These are phyloP conservation scores for Dascillus cervinus DNA, from an alignment of 2,888 invertebrate species.

Conservation along the genomic window DNA sequence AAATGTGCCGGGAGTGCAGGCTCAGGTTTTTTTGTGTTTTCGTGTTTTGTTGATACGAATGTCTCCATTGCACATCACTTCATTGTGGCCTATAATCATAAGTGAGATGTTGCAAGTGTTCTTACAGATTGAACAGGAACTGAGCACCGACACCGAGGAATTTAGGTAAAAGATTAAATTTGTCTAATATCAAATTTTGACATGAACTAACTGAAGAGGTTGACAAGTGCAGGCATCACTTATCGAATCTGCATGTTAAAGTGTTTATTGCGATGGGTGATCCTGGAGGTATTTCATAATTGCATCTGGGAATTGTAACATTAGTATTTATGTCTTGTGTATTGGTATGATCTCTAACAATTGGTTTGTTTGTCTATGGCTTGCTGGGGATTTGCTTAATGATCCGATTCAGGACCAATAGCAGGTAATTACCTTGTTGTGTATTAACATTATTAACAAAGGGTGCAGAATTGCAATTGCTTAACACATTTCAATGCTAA, in stretches of 20 bases:
- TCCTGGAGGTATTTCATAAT: too few species aligned
- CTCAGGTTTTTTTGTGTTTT: slow-evolving; percentile 82
- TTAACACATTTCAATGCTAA: too few species aligned
- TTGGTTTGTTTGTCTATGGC: slow-evolving; percentile 20
- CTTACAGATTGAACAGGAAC: slow-evolving; percentile 76
- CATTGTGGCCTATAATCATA: slow-evolving; percentile 86
- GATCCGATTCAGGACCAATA: slow-evolving; percentile 24
- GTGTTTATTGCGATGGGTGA: too few species aligned
- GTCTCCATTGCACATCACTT: slow-evolving; percentile 76
- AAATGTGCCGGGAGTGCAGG: slow-evolving; percentile 67
- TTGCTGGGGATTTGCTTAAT: slow-evolving; percentile 20
- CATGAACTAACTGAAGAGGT: too few species aligned
- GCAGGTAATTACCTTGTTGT: slow-evolving; percentile 22
- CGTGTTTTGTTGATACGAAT: slow-evolving; percentile 77
- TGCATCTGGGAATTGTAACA: too few species aligned
- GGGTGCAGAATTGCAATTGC: too few species aligned
- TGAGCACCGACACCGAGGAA: slow-evolving; percentile 67
- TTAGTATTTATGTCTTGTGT: too few species aligned
- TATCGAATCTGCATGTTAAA: too few species aligned
- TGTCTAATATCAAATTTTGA: too few species aligned
- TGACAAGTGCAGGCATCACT: too few species aligned
- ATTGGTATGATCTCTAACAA: too few species aligned
- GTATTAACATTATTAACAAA: background rate
- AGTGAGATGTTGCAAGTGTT: slow-evolving; percentile 87
- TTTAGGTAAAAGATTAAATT: slow-evolving; percentile 57